Evolutionary conservation across 2,797 vertebrate genomes (phyloP).

Genomic region (Mastacembelus armatus): DNA sequence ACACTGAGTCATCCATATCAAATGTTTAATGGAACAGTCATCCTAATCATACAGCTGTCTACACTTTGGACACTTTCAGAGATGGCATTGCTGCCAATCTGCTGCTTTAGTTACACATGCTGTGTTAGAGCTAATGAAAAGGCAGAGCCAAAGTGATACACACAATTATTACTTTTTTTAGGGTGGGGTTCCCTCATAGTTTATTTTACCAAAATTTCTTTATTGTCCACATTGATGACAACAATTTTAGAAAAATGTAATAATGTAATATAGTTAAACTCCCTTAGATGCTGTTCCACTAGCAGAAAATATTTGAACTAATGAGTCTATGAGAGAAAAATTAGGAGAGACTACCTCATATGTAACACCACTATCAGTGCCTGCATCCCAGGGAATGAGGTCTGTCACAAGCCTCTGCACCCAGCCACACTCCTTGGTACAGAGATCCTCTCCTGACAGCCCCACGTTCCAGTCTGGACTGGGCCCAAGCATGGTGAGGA

Average conservation of each 20-base stretch:
- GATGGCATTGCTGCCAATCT: neutral
- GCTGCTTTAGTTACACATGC: neutral
- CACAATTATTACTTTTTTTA: neutral
- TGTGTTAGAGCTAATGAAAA: neutral
- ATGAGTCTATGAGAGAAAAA: neutral
- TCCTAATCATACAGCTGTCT: too few species aligned
- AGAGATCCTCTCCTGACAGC: conserved; percentile 93
- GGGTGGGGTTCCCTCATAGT: too few species aligned
- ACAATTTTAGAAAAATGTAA: neutral
- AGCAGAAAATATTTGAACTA: neutral
- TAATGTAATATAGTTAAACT: neutral
- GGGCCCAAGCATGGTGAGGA: conserved; percentile 96
- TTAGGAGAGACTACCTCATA: conserved; percentile 88
- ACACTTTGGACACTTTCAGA: neutral
- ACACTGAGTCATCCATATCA: too few species aligned
- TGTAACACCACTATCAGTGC: conserved; percentile 92
- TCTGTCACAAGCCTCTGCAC: conserved; percentile 92
- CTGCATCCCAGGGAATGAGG: conserved; percentile 96
- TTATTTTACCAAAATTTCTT: neutral
- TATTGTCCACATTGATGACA: neutral
- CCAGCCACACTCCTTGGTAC: conserved; percentile 97
- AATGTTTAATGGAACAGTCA: too few species aligned
- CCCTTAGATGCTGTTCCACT: too few species aligned
- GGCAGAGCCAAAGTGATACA: neutral
- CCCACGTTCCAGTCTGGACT: conserved; percentile 98